A percentile compares a stretch with the other conserved stretches of the same genome.
These are phyloP conservation scores for Pseudochirops cupreus DNA, from an alignment of 2,797 vertebrate species.

Conservation along the genomic window DNA sequence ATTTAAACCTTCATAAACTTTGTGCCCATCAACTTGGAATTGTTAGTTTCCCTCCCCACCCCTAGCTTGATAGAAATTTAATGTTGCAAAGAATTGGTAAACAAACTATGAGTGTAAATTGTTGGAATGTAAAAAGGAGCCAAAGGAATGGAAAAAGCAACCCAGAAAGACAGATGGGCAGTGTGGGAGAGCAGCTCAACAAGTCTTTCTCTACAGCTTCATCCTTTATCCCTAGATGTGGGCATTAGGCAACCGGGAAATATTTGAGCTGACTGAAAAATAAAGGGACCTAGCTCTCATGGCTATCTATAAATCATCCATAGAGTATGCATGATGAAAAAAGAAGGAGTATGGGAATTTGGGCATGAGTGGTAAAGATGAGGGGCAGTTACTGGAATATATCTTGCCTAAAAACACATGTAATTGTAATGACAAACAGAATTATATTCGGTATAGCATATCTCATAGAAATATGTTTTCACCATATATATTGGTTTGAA, in stretches of 20 bases:
- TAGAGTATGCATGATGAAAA: background rate
- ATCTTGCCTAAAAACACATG: background rate
- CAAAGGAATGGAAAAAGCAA: background rate
- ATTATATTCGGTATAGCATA: background rate
- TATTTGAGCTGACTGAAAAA: background rate
- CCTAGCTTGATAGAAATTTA: background rate
- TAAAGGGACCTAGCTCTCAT: background rate
- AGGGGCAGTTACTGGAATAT: background rate
- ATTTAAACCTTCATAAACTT: background rate
- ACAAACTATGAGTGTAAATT: background rate
- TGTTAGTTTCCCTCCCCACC: background rate
- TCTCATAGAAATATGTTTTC: background rate
- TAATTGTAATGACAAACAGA: background rate
- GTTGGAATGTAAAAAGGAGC: constrained; percentile 17
- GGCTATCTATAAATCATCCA: background rate
- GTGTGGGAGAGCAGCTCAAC: background rate
- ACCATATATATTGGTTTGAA: background rate
- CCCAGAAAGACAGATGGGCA: background rate
- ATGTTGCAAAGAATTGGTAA: background rate
- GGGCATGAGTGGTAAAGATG: background rate
- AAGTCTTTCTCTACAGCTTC: background rate
- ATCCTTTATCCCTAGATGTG: background rate
- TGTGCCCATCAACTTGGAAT: background rate
- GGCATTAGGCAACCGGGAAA: background rate
- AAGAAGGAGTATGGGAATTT: background rate